These are phyloP conservation scores for Micronisus gabar DNA, from an alignment of 2,113 vertebrate genomes.

Conservation along the genomic window DNA sequence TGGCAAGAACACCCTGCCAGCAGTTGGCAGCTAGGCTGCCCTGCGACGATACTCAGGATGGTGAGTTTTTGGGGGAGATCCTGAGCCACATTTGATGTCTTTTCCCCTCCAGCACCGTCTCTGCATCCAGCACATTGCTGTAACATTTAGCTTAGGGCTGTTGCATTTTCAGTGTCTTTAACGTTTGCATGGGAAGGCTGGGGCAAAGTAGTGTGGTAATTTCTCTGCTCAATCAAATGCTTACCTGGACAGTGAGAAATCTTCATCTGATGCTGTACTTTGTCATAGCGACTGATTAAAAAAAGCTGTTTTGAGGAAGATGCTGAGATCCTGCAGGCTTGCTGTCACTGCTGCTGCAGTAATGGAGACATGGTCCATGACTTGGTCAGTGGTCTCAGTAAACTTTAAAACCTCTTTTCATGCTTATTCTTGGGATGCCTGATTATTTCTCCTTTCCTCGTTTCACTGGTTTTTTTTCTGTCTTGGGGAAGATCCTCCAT, in stretches of 20 bases:
- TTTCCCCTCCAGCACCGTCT: neutral
- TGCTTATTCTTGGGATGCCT: neutral
- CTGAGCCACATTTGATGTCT: neutral
- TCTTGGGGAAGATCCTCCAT: neutral
- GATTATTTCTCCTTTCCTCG: neutral
- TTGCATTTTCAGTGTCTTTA: neutral
- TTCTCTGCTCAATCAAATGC: neutral
- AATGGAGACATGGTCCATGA: neutral
- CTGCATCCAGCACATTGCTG: neutral
- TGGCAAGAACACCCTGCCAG: neutral
- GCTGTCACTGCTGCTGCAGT: neutral
- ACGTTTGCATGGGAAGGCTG: fast-evolving
- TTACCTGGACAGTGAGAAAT: neutral
- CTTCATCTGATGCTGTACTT: neutral
- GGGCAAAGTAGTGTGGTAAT: no score
- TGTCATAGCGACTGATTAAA: neutral
- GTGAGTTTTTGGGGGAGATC: neutral
- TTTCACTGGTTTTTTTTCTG: no score
- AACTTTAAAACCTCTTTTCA: neutral
- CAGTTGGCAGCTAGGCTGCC: neutral
- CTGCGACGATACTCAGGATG: neutral
- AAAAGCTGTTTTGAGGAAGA: neutral
- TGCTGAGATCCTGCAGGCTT: neutral
- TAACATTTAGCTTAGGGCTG: neutral
- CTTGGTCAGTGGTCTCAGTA: neutral